phyloP scores from a whole-genome alignment of 2,113 vertebrate genomes.

The Malurus cyaneus region DNA sequence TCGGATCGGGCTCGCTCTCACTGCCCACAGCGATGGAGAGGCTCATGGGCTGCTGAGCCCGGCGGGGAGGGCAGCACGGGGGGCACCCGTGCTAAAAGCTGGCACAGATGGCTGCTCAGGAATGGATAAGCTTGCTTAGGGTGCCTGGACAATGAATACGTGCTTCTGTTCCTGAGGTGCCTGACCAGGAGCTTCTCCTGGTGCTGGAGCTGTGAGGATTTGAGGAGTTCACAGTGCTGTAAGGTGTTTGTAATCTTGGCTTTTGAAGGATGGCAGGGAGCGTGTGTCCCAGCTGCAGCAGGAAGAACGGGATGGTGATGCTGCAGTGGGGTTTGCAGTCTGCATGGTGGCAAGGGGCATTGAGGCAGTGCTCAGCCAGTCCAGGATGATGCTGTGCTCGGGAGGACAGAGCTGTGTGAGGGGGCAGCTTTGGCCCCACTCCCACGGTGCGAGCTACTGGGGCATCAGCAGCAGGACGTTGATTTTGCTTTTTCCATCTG shows the following conservation, averaged over 20 bases:
- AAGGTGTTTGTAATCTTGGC: not conserved
- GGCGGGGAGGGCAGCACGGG: not conserved
- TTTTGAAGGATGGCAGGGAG: not conserved
- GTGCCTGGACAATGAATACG: not conserved
- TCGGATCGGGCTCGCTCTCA: not conserved
- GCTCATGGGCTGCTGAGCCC: constrained; percentile 1
- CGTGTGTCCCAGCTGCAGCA: not conserved
- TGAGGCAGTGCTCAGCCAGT: not conserved
- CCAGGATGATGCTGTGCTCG: not conserved
- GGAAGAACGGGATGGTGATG: not conserved
- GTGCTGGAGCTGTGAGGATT: not conserved
- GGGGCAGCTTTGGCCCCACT: not conserved
- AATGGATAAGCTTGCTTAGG: not conserved
- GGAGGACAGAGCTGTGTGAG: not conserved
- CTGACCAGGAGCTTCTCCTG: not conserved
- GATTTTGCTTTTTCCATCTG: not conserved
- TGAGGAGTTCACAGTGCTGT: not conserved
- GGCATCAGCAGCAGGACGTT: accelerated
- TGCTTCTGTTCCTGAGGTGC: not conserved
- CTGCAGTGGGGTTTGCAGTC: not conserved
- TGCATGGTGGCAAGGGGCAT: not conserved
- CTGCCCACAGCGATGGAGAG: not conserved
- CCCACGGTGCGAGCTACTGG: not conserved
- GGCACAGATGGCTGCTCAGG: not conserved
- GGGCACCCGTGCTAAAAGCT: not conserved